These are phyloP conservation scores for Propithecus perrieri DNA, from an alignment of 2,797 vertebrate genomes.

Conservation along the genomic window DNA sequence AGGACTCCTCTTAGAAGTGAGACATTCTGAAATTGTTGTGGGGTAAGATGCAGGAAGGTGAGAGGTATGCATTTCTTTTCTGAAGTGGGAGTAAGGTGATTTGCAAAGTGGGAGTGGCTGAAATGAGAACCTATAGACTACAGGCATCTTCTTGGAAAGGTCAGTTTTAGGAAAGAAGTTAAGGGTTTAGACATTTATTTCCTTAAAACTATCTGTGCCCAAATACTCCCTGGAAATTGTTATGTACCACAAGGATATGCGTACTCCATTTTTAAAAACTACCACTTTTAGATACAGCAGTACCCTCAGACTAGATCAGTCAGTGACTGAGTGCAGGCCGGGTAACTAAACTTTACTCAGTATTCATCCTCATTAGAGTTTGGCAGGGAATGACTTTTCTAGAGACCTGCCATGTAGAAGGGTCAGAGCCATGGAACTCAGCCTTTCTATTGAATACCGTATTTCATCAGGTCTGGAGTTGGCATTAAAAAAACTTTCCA, in stretches of 20 bases:
- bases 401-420: background rate
- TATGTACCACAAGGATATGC: background rate
- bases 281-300: background rate
- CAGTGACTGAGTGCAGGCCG: background rate
- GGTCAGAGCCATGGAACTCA: background rate
- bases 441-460: background rate
- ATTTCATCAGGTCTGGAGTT: background rate
- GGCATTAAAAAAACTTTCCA: background rate
- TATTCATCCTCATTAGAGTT: background rate
- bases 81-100: background rate
- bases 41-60: background rate
- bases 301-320: background rate
- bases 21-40: background rate
- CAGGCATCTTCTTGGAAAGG: background rate
- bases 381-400: background rate
- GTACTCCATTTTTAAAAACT: background rate
- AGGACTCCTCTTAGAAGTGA: background rate
- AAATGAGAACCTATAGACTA: background rate
- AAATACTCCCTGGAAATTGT: background rate
- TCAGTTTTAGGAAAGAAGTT: conserved; percentile 12
- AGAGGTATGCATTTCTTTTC: background rate
- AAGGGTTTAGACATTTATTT: background rate
- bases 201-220: background rate
- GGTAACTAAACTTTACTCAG: background rate
- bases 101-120: background rate